Base-by-base conservation (phyloP, 1,140 invertebrate species). In the Heliconius congener region DNA sequence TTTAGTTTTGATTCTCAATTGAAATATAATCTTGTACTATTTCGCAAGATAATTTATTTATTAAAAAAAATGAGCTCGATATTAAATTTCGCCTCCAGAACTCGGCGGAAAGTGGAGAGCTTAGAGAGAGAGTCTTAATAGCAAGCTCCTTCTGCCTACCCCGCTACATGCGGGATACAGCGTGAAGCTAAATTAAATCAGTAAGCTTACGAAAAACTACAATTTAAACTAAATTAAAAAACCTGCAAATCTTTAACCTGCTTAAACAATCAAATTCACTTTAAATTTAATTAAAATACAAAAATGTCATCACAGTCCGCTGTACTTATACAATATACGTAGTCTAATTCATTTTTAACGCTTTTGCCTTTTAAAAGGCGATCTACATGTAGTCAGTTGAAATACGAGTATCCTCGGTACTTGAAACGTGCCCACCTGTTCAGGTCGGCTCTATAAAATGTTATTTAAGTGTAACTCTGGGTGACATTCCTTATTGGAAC, bases 401-500 rank as follows among this genome's bases (percentile, higher is more conserved):
- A 78, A 73, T 78, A 52, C 50, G 50, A 52, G 50, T 52, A 73
- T 78, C 71, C 39, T 52, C 71, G 71, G 71, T 37, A 78, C 71
- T 71, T 73, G 71, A 78, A 73, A 78, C 71, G 76, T 37, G 73
- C 79, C 73, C 82, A 83, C 79, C 82, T 83, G 82, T 81, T 81
- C 73, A 70, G 55, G 74, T 57, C 73, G 72, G 76, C 42, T 46
- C 78, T 75, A 73, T 73, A 76, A 75, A 79, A 74, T 66, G 77
- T 83, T 79, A 83, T 73, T 83, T 80, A 77, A 73, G 77, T 78
- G 79, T 81, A 77, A 81, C 71, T 76, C 75, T 71, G 46, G 76
- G 82, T 81, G 78, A 80, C 74, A 78, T 82, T 76, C 74, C 79
- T 72, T 78, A 72, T 73, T 80, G 50, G 60, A 71, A 76, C 76